These are phyloP conservation scores for Formica selysi DNA, from an alignment of 1,140 invertebrate genomes.

Conservation along the genomic window DNA sequence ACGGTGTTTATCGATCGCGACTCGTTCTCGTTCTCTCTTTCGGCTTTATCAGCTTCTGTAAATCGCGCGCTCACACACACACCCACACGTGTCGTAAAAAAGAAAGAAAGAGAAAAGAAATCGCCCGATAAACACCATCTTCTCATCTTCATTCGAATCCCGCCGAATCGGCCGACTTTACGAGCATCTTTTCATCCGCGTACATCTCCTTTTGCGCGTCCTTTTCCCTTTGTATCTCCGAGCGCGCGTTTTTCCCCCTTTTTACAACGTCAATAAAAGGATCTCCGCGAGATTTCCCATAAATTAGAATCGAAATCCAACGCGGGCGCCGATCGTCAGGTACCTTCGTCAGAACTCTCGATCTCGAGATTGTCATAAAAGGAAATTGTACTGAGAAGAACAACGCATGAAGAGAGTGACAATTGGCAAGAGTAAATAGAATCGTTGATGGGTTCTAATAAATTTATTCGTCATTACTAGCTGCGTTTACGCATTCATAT, in stretches of 20 bases:
- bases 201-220: background rate
- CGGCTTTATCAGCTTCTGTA: background rate
- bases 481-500: background rate
- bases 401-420: background rate
- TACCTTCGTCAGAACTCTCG: constrained; percentile 10
- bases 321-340: constrained; percentile 5
- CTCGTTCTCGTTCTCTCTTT: background rate
- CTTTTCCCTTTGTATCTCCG: background rate
- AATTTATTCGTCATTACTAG: background rate
- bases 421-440: constrained; percentile 44
- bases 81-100: constrained; percentile 48
- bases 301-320: constrained; percentile 70
- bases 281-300: constrained; percentile 62
- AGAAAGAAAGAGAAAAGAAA: constrained; percentile 27
- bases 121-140: background rate
- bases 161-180: constrained; percentile 69
- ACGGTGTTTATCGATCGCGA: constrained; percentile 27
- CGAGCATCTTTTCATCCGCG: constrained; percentile 60
- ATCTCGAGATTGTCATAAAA: constrained; percentile 45
- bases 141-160: constrained; percentile 62
- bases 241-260: constrained; percentile 4
- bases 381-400: background rate
- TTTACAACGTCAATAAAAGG: constrained; percentile 74
- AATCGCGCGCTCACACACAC: background rate
- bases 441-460: constrained; percentile 16